Percentiles rank a stretch among this genome's conserved stretches.
These are phyloP conservation scores for Zygogramma bicolorata DNA, from an alignment of 2,888 invertebrate genomes.

Conservation along the genomic window DNA sequence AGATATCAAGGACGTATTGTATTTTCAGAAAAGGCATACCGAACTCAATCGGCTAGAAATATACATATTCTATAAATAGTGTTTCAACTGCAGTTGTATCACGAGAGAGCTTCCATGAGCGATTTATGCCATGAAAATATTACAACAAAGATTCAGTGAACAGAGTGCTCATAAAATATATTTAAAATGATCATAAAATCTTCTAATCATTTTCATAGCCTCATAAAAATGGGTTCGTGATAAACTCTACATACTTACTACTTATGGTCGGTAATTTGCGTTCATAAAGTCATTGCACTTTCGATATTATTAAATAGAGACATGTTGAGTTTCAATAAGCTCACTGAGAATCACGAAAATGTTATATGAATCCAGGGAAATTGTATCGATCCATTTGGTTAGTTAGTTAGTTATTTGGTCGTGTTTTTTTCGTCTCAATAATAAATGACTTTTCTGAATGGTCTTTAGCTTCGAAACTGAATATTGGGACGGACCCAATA, in stretches of 20 bases:
- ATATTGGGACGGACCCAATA: neutral
- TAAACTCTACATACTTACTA: neutral
- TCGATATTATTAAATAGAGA: neutral
- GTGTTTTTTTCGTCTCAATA: neutral
- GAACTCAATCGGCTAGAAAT: too few relatives aligned
- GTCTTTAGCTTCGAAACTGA: neutral
- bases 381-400: too few relatives aligned
- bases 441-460: neutral
- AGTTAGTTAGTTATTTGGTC: too few relatives aligned
- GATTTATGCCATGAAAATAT: neutral
- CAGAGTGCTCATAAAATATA: neutral
- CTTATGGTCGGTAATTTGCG: neutral
- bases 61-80: too few relatives aligned
- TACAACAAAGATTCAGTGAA: neutral
- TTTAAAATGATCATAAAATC: neutral
- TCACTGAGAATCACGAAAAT: too few relatives aligned
- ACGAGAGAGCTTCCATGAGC: neutral
- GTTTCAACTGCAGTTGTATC: too few relatives aligned
- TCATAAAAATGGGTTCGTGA: neutral
- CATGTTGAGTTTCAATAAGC: neutral
- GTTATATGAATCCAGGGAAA: too few relatives aligned
- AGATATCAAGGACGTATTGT: too few relatives aligned
- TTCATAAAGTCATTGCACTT: neutral
- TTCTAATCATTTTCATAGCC: neutral
- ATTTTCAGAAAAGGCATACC: too few relatives aligned